A percentile compares a stretch with the other conserved stretches of the same genome.
phyloP scores from a whole-genome alignment of 2,797 vertebrate species.

The Dermochelys coriacea region DNA sequence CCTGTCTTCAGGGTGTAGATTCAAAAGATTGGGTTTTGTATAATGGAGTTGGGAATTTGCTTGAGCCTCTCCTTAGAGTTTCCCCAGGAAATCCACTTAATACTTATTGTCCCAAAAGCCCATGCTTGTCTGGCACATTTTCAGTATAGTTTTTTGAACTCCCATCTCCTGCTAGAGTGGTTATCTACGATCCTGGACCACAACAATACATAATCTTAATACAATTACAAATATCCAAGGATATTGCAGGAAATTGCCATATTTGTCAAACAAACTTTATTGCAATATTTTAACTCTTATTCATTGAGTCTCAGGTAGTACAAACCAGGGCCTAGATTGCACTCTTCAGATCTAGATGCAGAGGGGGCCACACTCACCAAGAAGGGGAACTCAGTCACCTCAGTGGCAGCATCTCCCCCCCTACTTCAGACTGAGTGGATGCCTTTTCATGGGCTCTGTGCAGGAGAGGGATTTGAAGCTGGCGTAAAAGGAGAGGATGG shows the following conservation, averaged over 20 bases:
- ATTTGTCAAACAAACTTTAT: background rate
- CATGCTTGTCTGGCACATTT: background rate
- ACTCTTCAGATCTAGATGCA: accelerated
- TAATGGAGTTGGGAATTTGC: background rate
- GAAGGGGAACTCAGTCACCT: background rate
- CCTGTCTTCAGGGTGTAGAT: background rate
- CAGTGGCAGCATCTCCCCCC: background rate
- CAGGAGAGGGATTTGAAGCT: background rate
- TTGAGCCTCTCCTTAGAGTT: background rate
- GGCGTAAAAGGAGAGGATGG: background rate
- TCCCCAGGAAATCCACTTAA: background rate
- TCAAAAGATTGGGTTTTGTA: background rate
- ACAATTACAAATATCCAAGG: too few relatives aligned
- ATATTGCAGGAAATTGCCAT: background rate
- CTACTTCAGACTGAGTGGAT: background rate
- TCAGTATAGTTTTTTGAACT: background rate
- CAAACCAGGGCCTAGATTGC: background rate
- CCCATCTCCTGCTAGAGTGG: background rate
- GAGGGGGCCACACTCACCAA: accelerated
- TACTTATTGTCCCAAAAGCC: background rate
- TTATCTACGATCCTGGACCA: background rate
- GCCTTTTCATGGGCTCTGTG: background rate
- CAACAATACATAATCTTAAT: background rate
- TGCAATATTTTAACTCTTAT: background rate
- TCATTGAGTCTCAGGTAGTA: background rate